phyloP scores from a whole-genome alignment of 92 coral and sea anemone species.

The Actinostola sp. region DNA sequence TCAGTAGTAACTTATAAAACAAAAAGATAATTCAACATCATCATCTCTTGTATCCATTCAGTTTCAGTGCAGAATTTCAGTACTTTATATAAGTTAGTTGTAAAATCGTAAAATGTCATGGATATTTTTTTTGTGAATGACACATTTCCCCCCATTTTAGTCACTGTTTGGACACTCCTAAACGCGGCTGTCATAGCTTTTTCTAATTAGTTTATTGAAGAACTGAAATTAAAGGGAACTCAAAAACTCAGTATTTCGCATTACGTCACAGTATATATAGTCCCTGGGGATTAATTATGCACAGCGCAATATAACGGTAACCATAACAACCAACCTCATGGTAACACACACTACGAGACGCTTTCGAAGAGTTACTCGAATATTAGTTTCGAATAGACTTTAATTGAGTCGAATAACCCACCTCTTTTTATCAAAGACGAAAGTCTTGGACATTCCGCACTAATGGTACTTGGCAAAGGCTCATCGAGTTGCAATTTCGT shows the following conservation, averaged over 20 bases:
- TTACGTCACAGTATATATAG: not conserved
- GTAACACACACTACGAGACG: conserved; percentile 9
- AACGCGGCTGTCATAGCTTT: no score
- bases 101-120: no score
- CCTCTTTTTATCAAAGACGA: not conserved
- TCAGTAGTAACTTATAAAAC: no score
- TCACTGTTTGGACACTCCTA: no score
- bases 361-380: conserved; percentile 12
- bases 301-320: not conserved
- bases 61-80: no score
- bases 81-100: no score
- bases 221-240: no score
- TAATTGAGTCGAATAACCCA: conserved; percentile 14
- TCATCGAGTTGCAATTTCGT: conserved; percentile 84
- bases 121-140: no score
- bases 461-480: conserved; percentile 90
- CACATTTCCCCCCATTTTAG: not conserved
- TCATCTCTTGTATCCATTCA: no score
- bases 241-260: not conserved
- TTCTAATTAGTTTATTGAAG: no score
- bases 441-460: not conserved
- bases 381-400: conserved; percentile 6
- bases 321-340: conserved; percentile 5
- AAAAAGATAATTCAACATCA: no score
- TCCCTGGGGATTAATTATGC: conserved; percentile 7